These are phyloP conservation scores for Eumerus sabulonum DNA, from an alignment of 2,888 invertebrate genomes.

Conservation along the genomic window DNA sequence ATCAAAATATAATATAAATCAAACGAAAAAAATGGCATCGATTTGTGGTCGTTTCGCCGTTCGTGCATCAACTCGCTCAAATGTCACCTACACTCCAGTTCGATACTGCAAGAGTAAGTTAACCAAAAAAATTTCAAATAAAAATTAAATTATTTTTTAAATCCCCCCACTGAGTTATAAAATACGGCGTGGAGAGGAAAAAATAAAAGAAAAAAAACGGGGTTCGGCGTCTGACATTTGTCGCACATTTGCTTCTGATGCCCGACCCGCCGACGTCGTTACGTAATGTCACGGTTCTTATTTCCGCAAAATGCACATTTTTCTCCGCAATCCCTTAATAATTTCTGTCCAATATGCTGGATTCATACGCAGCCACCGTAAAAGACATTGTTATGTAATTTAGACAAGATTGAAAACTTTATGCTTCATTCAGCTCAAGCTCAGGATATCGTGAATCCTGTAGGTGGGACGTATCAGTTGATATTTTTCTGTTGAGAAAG, in stretches of 20 bases:
- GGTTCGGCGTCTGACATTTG: conserved; percentile 63
- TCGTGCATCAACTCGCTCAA: conserved; percentile 84
- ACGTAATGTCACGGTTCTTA: conserved; percentile 46
- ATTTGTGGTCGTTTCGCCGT: conserved; percentile 86
- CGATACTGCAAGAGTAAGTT: conserved; percentile 85
- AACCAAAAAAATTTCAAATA: not conserved
- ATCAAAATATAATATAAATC: conserved; percentile 56
- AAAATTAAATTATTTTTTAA: conserved; percentile 14
- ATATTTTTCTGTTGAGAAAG: too few species aligned
- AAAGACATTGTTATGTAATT: conserved; percentile 52
- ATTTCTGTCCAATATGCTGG: conserved; percentile 2
- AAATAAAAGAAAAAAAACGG: conserved; percentile 60
- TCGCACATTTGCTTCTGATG: not conserved
- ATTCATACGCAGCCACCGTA: not conserved
- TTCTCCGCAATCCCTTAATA: too few species aligned
- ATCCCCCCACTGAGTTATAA: conserved; percentile 22
- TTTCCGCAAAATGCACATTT: too few species aligned
- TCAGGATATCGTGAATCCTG: too few species aligned
- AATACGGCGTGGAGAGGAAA: not conserved
- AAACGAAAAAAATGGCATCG: conserved; percentile 84
- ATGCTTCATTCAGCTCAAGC: conserved; percentile 17
- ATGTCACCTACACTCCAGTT: conserved; percentile 82
- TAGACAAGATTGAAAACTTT: conserved; percentile 40
- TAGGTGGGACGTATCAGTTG: too few species aligned
- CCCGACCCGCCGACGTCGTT: conserved; percentile 30